phyloP scores from a whole-genome alignment of 2,888 invertebrate genomes.

The Hirtodrosophila alboralis region DNA sequence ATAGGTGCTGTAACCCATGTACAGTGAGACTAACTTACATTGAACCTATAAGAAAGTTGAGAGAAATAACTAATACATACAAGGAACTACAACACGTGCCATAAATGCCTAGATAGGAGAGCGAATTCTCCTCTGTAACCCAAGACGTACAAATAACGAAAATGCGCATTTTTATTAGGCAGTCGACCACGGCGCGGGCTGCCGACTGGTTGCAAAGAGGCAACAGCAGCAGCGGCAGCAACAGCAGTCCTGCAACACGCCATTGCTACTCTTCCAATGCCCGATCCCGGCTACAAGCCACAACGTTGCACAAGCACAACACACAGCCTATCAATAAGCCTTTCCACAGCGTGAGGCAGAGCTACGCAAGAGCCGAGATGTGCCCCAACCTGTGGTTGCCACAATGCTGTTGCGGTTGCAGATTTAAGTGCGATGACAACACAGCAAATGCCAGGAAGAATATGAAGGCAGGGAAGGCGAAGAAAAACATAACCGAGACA shows the following conservation, averaged over 20 bases:
- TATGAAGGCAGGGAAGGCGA: conserved; percentile 46
- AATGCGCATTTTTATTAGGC: conserved; percentile 32
- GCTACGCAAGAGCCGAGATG: conserved; percentile 23
- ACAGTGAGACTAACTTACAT: not conserved
- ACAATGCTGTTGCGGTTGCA: conserved; percentile 56
- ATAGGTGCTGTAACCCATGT: too few relatives aligned
- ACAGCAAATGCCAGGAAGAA: conserved; percentile 36
- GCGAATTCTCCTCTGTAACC: conserved; percentile 1
- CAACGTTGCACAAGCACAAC: too few relatives aligned
- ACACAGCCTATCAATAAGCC: conserved; percentile 15
- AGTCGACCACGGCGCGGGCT: conserved; percentile 22
- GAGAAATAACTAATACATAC: not conserved
- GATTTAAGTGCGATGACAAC: conserved; percentile 66
- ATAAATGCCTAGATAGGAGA: conserved; percentile 10
- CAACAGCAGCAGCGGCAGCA: conserved; percentile 7
- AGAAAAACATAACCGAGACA: conserved; percentile 48
- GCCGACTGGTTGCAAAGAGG: conserved; percentile 41
- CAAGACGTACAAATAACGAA: conserved; percentile 17
- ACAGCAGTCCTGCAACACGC: conserved; percentile 9
- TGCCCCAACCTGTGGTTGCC: conserved; percentile 7
- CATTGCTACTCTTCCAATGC: conserved; percentile 15
- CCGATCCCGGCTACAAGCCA: too few relatives aligned
- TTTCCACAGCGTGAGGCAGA: conserved; percentile 4
- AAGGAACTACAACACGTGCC: conserved; percentile 41
- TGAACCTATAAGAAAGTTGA: not conserved